A percentile compares a stretch with the other conserved stretches of the same genome.
phyloP scores from a whole-genome alignment of 2,888 invertebrate genomes.

The Drosophila bunnanda region DNA sequence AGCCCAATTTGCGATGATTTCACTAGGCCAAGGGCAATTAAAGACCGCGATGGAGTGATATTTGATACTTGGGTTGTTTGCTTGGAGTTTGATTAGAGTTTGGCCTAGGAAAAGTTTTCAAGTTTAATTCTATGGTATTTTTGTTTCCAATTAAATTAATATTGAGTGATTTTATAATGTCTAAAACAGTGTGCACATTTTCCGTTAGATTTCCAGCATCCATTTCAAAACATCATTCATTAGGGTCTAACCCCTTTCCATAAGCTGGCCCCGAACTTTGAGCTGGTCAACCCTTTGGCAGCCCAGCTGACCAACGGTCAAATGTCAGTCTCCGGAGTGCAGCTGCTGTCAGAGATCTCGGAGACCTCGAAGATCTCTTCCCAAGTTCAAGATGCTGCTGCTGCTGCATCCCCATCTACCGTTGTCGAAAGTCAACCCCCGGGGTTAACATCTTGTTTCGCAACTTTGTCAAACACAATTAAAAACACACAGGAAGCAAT shows the following conservation, averaged over 20 bases:
- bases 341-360: slow-evolving; percentile 55
- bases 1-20: slow-evolving; percentile 67
- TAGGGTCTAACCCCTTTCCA: slow-evolving; percentile 27
- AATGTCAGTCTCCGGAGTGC: slow-evolving; percentile 60
- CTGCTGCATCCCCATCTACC: slow-evolving; percentile 28
- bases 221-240: slow-evolving; percentile 3
- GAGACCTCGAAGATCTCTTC: slow-evolving; percentile 18
- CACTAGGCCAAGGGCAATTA: slow-evolving; percentile 38
- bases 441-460: slow-evolving; percentile 69
- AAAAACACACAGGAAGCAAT: slow-evolving; percentile 53
- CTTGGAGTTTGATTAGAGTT: slow-evolving; percentile 44
- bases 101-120: no score
- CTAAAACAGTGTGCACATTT: not conserved
- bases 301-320: slow-evolving; percentile 64
- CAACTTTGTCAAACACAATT: slow-evolving; percentile 76
- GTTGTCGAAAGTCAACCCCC: slow-evolving; percentile 49
- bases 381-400: slow-evolving; percentile 57
- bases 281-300: slow-evolving; percentile 48
- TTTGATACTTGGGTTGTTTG: slow-evolving; percentile 56
- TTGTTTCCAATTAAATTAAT: not conserved
- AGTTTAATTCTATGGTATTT: not conserved
- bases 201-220: slow-evolving; percentile 10
- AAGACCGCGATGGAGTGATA: slow-evolving; percentile 29
- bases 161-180: not conserved
- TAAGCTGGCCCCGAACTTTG: slow-evolving; percentile 35